Percentiles rank a stretch among this genome's conserved stretches.
These are phyloP conservation scores for Alectoris magna DNA, from an alignment of 2,797 vertebrate genomes.

Conservation along the genomic window DNA sequence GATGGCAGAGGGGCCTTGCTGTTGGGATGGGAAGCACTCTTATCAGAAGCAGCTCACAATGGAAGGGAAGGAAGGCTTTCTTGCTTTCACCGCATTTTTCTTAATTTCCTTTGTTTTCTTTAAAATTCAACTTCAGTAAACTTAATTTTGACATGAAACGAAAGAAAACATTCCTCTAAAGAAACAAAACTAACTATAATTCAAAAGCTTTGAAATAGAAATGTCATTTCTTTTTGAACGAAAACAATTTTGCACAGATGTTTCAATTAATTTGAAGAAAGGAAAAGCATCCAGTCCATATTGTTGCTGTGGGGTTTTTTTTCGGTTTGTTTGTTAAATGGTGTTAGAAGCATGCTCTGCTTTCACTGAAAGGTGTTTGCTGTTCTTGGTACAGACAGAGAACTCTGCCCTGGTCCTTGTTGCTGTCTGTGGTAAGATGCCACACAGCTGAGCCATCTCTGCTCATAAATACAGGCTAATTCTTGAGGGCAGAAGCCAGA, in stretches of 20 bases:
- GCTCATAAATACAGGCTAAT: neutral
- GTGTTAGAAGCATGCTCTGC: neutral
- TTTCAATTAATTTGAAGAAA: constrained; percentile 51
- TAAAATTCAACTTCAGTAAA: constrained; percentile 50
- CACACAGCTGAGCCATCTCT: neutral
- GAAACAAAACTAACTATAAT: constrained; percentile 49
- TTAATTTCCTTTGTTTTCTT: constrained; percentile 52
- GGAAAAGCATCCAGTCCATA: neutral
- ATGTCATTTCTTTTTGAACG: constrained; percentile 47
- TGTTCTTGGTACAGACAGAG: neutral
- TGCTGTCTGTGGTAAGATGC: neutral
- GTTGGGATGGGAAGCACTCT: constrained; percentile 11
- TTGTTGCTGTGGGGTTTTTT: neutral
- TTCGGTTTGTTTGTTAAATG: neutral
- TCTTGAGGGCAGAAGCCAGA: neutral
- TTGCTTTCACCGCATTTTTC: constrained; percentile 36
- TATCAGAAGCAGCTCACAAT: constrained; percentile 26
- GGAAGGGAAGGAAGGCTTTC: neutral
- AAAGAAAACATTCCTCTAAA: constrained; percentile 26
- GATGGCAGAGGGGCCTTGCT: neutral
- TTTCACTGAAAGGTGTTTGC: neutral
- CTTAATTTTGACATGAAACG: constrained; percentile 49
- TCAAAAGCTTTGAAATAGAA: constrained; percentile 58
- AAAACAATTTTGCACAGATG: constrained; percentile 65
- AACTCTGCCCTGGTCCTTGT: neutral